Percentiles rank a stretch among this genome's conserved stretches.
These are phyloP conservation scores for Protomyctophum bolini DNA, from an alignment of 2,113 vertebrate species.

Conservation along the genomic window DNA sequence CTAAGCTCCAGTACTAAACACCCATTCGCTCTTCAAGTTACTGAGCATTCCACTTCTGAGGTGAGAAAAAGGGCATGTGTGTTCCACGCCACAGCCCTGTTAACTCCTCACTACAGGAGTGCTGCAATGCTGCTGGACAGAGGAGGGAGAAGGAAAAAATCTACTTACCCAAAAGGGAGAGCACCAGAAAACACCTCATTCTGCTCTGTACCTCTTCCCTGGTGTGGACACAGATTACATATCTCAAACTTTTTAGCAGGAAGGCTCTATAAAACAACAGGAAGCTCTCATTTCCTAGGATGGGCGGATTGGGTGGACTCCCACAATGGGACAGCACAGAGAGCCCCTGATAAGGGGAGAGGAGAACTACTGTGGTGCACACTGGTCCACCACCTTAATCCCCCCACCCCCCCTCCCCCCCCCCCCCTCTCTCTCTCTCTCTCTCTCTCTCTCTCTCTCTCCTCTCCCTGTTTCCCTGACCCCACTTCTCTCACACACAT, in stretches of 20 bases:
- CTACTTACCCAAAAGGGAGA: slow-evolving; percentile 71
- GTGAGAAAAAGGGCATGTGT: slow-evolving; percentile 34
- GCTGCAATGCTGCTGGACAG: slow-evolving; percentile 4
- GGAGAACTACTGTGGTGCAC: slow-evolving; percentile 45
- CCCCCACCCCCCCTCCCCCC: background rate
- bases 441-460: slow-evolving; percentile 14
- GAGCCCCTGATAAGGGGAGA: slow-evolving; percentile 62
- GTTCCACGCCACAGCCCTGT: slow-evolving; percentile 3
- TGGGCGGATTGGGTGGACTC: slow-evolving; percentile 68
- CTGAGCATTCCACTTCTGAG: slow-evolving; percentile 39
- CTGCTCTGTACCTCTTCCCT: slow-evolving; percentile 59
- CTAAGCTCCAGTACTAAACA: slow-evolving; percentile 40
- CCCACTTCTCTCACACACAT: background rate
- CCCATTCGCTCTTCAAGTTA: slow-evolving; percentile 20
- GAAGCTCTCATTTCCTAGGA: slow-evolving; percentile 79
- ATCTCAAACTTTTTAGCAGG: slow-evolving; percentile 73
- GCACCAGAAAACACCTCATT: slow-evolving; percentile 56
- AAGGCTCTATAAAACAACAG: slow-evolving; percentile 80
- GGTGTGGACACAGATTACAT: slow-evolving; percentile 63
- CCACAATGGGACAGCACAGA: slow-evolving; percentile 58
- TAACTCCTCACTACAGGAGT: slow-evolving; percentile 1
- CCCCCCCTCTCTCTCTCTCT: slow-evolving; percentile 21
- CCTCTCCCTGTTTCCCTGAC: background rate
- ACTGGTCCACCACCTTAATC: slow-evolving; percentile 26
- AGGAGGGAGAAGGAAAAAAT: slow-evolving; percentile 18